Evolutionary conservation across 2,888 invertebrate genomes (phyloP).

Genomic region (Polydesmus complanatus): DNA sequence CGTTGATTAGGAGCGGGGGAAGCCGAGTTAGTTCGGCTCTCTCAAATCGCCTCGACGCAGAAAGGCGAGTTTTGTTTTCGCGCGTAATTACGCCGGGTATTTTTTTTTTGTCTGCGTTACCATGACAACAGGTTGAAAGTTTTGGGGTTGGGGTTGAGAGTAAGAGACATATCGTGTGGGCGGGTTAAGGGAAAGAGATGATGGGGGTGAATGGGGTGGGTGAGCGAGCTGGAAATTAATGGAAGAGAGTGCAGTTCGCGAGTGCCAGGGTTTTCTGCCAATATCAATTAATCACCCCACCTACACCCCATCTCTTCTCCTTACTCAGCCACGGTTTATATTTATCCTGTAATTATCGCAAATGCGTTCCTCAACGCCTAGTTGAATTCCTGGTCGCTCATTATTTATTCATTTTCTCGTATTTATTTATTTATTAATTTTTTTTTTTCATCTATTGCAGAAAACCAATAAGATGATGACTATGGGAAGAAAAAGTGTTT

Average conservation of each 20-base stretch:
- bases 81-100: background rate
- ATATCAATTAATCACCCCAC: constrained; percentile 4
- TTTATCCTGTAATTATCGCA: constrained; percentile 3
- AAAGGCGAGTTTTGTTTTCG: background rate
- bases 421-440: too few relatives aligned
- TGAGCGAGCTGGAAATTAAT: background rate
- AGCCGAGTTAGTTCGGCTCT: background rate
- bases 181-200: background rate
- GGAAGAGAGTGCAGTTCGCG: background rate
- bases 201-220: background rate
- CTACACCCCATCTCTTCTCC: too few relatives aligned
- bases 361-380: background rate
- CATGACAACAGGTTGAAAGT: background rate
- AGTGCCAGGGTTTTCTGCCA: background rate
- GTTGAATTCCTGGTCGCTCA: background rate
- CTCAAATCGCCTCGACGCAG: background rate
- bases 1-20: background rate
- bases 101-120: background rate
- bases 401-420: background rate
- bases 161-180: too few relatives aligned
- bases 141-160: background rate
- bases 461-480: background rate
- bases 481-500: background rate
- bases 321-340: background rate
- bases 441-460: background rate